A percentile compares a stretch with the other conserved stretches of the same genome.
These are phyloP conservation scores for Phania funesta DNA, from an alignment of 2,888 invertebrate species.

Conservation along the genomic window DNA sequence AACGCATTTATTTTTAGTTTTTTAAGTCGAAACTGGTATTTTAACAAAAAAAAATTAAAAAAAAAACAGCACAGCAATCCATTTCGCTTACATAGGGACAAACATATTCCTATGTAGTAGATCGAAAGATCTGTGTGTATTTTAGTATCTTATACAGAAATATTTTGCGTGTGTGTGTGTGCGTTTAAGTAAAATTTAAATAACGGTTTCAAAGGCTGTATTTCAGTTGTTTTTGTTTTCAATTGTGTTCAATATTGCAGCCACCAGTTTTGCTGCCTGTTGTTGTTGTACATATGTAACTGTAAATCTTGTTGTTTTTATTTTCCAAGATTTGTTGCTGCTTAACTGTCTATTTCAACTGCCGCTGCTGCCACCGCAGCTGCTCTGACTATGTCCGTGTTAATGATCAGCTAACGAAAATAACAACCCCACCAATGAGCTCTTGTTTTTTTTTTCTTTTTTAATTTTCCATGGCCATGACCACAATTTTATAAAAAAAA, in stretches of 20 bases:
- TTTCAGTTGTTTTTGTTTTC: constrained; percentile 40
- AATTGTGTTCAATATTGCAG: not conserved
- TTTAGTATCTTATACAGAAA: not conserved
- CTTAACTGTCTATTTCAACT: not conserved
- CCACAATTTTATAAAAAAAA: constrained; percentile 56
- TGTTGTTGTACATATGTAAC: not conserved
- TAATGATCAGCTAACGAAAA: constrained; percentile 56
- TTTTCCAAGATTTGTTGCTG: not conserved
- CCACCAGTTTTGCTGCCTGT: not conserved
- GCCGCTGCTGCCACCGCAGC: constrained; percentile 55
- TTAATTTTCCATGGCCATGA: constrained; percentile 69
- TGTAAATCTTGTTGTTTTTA: constrained; percentile 1
- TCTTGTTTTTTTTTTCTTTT: constrained; percentile 68
- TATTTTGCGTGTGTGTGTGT: not conserved
- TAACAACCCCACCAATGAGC: constrained; percentile 42
- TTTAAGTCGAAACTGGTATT: constrained; percentile 12
- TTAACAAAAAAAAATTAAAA: not conserved
- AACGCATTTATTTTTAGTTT: constrained; percentile 31
- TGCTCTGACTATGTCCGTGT: constrained; percentile 59
- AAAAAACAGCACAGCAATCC: not conserved
- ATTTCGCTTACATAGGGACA: not conserved
- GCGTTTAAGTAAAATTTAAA: not conserved
- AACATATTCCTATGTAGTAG: not conserved
- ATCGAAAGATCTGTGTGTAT: not conserved
- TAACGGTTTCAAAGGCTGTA: constrained; percentile 60